These are phyloP conservation scores for Harpalus rufipes DNA, from an alignment of 2,888 invertebrate genomes.

Conservation along the genomic window DNA sequence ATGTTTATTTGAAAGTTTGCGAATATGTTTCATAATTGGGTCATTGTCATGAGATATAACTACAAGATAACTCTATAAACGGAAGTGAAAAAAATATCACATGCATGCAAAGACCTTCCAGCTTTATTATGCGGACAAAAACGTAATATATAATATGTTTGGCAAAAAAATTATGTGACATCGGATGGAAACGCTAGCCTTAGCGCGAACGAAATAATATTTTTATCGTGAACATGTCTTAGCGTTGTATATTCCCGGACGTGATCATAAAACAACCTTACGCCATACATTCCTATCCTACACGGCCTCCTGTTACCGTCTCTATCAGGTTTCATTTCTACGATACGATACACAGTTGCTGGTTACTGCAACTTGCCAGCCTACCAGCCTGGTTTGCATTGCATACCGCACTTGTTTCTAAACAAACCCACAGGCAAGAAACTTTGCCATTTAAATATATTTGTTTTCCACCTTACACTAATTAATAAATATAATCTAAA, in stretches of 20 bases:
- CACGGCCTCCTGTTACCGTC: constrained; percentile 53
- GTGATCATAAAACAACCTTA: constrained; percentile 59
- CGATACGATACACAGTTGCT: neutral
- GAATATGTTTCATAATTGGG: constrained; percentile 53
- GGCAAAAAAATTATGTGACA: constrained; percentile 55
- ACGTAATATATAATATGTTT: constrained; percentile 32
- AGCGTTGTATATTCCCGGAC: constrained; percentile 52
- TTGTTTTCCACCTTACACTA: neutral
- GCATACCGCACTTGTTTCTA: neutral
- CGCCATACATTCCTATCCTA: constrained; percentile 51
- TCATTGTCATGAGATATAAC: constrained; percentile 56
- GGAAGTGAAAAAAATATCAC: constrained; percentile 57
- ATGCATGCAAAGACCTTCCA: constrained; percentile 55
- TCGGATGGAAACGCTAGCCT: constrained; percentile 12
- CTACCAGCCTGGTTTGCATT: neutral
- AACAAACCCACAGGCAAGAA: neutral
- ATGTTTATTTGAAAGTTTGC: constrained; percentile 48
- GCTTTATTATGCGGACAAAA: constrained; percentile 38
- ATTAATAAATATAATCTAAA: too few relatives aligned
- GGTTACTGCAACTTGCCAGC: neutral
- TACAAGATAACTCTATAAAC: constrained; percentile 46
- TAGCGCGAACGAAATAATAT: constrained; percentile 35
- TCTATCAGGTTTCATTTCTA: constrained; percentile 54
- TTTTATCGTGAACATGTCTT: constrained; percentile 53
- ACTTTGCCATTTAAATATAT: neutral